A percentile compares a stretch with the other conserved stretches of the same genome.
These are phyloP conservation scores for Drosophila pegasa DNA, from an alignment of 2,888 invertebrate species.

Conservation along the genomic window DNA sequence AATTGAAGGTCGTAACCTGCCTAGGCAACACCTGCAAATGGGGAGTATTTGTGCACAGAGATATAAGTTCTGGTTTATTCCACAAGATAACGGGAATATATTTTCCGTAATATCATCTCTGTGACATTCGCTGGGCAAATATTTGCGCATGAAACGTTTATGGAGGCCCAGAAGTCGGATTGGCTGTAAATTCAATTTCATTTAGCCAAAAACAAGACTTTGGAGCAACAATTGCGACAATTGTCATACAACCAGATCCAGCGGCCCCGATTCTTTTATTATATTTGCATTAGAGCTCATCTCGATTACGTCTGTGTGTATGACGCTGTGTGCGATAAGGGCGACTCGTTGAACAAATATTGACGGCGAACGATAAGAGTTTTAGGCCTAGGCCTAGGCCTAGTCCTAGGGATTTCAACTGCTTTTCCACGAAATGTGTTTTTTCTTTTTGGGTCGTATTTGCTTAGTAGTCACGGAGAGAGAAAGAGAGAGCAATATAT, in stretches of 20 bases:
- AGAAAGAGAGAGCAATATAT: neutral
- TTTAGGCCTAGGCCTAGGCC: slow-evolving; percentile 2
- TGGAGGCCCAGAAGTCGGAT: slow-evolving; percentile 31
- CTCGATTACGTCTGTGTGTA: slow-evolving; percentile 19
- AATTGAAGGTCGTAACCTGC: neutral
- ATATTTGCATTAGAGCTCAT: slow-evolving; percentile 50
- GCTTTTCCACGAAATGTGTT: slow-evolving; percentile 6
- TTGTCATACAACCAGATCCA: slow-evolving; percentile 26
- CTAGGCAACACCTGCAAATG: neutral
- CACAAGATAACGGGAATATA: slow-evolving; percentile 3
- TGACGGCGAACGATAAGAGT: slow-evolving; percentile 52
- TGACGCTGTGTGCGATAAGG: slow-evolving; percentile 34
- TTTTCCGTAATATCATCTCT: slow-evolving; percentile 8
- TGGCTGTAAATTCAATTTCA: slow-evolving; percentile 28
- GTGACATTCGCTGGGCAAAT: slow-evolving; percentile 42
- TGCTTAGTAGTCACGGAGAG: slow-evolving; percentile 15
- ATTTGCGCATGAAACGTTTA: slow-evolving; percentile 40
- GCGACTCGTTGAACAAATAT: slow-evolving; percentile 43
- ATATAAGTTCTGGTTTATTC: neutral
- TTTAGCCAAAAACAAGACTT: slow-evolving; percentile 41
- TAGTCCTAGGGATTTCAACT: slow-evolving; percentile 3
- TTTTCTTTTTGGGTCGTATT: slow-evolving; percentile 36
- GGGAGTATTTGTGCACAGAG: neutral
- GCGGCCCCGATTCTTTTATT: slow-evolving; percentile 44
- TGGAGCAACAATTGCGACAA: slow-evolving; percentile 34